Evolutionary conservation across 2,797 vertebrate species (phyloP).

Genomic region (Apogon hyalosoma): DNA sequence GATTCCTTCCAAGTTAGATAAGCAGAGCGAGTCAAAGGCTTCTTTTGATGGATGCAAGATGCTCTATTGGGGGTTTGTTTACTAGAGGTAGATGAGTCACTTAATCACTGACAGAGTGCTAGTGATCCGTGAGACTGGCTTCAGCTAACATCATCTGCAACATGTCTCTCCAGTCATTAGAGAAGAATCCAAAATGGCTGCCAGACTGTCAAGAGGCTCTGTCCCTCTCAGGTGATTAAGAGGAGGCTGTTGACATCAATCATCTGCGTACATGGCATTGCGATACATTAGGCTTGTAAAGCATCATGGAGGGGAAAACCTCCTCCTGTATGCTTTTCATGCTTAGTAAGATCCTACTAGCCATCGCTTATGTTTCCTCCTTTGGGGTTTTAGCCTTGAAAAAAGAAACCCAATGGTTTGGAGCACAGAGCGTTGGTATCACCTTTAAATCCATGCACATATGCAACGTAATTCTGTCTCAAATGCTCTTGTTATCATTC

Average conservation of each 20-base stretch:
- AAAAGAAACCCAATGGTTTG: not conserved
- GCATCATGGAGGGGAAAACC: constrained; percentile 44
- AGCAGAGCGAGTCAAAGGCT: constrained; percentile 60
- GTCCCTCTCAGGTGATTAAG: constrained; percentile 75
- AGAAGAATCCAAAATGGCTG: constrained; percentile 78
- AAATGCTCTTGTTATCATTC: not conserved
- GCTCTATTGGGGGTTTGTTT: constrained; percentile 75
- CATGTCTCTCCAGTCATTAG: constrained; percentile 77
- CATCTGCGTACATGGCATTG: constrained; percentile 49
- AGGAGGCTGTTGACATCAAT: constrained; percentile 68
- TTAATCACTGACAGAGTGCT: constrained; percentile 79
- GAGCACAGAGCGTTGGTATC: not conserved
- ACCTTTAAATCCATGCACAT: not conserved
- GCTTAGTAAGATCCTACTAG: constrained; percentile 18
- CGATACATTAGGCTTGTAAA: constrained; percentile 46
- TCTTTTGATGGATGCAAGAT: constrained; percentile 79
- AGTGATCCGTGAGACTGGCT: constrained; percentile 71
- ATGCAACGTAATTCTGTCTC: not conserved
- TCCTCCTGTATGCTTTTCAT: constrained; percentile 32
- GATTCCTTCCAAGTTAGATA: constrained; percentile 75
- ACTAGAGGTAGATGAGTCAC: constrained; percentile 78
- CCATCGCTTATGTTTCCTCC: constrained; percentile 27
- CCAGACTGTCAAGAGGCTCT: constrained; percentile 63
- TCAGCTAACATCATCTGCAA: constrained; percentile 76
- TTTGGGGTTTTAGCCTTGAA: constrained; percentile 6